These are phyloP conservation scores for Hirtodrosophila trivittata DNA, from an alignment of 2,888 invertebrate species.

Conservation along the genomic window DNA sequence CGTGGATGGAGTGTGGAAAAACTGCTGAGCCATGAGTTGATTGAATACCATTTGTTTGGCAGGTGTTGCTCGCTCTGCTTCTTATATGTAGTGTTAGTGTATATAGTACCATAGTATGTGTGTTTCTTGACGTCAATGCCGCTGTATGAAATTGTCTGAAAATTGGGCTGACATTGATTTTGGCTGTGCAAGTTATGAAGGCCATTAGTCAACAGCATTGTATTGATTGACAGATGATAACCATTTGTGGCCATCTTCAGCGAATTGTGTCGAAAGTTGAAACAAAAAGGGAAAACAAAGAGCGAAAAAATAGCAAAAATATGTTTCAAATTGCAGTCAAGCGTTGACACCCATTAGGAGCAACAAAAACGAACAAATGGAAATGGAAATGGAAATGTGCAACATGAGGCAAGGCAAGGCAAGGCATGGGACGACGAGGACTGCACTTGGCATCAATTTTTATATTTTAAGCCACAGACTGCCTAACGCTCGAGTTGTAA, in stretches of 20 bases:
- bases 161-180: slow-evolving; percentile 68
- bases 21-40: slow-evolving; percentile 40
- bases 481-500: slow-evolving; percentile 60
- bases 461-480: slow-evolving; percentile 73
- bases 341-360: slow-evolving; percentile 73
- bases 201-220: slow-evolving; percentile 61
- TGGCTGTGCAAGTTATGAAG: slow-evolving; percentile 41
- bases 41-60: slow-evolving; percentile 60
- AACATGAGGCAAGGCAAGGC: slow-evolving; percentile 35
- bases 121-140: slow-evolving; percentile 51
- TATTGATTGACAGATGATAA: slow-evolving; percentile 72
- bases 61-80: slow-evolving; percentile 39
- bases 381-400: slow-evolving; percentile 29
- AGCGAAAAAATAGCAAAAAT: slow-evolving; percentile 46
- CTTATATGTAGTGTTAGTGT: slow-evolving; percentile 7
- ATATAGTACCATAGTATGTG: slow-evolving; percentile 6
- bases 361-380: slow-evolving; percentile 35
- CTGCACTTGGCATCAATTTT: slow-evolving; percentile 77
- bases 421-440: slow-evolving; percentile 43
- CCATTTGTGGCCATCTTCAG: slow-evolving; percentile 38
- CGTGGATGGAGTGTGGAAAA: slow-evolving; percentile 8
- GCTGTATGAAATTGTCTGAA: slow-evolving; percentile 56
- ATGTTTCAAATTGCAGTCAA: slow-evolving; percentile 74
- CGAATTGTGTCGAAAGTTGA: slow-evolving; percentile 17
- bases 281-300: slow-evolving; percentile 7